Evolutionary conservation across 35 echinoderm and acorn worm genomes (phyloP), one percentile per base, ranked within the genome.

Genomic region (Ophioderma brevispina): DNA sequence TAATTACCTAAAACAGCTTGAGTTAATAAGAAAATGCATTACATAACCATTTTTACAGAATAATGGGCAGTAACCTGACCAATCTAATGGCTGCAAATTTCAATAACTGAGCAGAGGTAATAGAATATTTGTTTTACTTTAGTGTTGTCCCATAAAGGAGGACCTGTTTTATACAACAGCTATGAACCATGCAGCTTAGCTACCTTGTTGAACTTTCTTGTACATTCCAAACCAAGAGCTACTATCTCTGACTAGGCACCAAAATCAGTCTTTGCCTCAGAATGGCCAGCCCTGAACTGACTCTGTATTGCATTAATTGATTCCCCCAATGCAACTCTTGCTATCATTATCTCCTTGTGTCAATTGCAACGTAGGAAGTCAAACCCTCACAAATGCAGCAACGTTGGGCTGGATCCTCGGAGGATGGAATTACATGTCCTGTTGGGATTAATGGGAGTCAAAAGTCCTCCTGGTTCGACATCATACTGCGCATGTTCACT

Each of bases 371-470:
- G 23, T 78, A 42, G 30, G 36, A 41, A n/a, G 91, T 78, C 17
- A 38, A 81, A 33, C 79, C 75, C 32, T 92, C 42, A 84, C 96
- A 98, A 33, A 98, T 98, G 34, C 96, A 98, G 28, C n/a, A 25
- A 92, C 70, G 35, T 91, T 98, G 39, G 93, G 93, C 55, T 94
- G 81, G 25, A 94, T 89, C 41, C 93, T 38, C 0, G 92, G 96
- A 39, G 96, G 33, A 98, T 63, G 19, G 90, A 84, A 18, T 82
- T 82, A 85, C 96, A 98, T 13, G 89, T 90, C 30, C 96, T 89
- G 40, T 91, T 80, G 0, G 55, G 81, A 31, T 88, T 76, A 11
- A 94, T 81, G 1, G 38, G 39, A 0, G 78, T 75, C 19, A 97
- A 86, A 28, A 97, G 37, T 76, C 95, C 95, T 33, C 49, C 38